Percentiles rank a stretch among this genome's conserved stretches.
Evolutionary conservation across 2,888 invertebrate species (phyloP).

Genomic region (Cremastinae sp.): DNA sequence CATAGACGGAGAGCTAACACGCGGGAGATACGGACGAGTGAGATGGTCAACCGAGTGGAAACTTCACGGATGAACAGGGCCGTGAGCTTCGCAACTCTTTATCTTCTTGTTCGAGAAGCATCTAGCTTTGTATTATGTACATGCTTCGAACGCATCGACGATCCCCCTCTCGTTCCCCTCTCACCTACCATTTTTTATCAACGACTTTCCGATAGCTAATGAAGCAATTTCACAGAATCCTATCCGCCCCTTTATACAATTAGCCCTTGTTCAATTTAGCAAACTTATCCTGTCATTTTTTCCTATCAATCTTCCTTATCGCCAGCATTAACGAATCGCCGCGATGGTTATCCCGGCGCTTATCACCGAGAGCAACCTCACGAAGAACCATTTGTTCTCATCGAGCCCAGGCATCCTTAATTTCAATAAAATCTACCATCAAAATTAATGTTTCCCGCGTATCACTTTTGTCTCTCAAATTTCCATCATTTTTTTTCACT

Average conservation of each 20-base stretch:
- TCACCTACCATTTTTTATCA: constrained; percentile 14
- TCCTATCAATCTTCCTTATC: constrained; percentile 25
- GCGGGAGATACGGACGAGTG: constrained; percentile 42
- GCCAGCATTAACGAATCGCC: too few relatives aligned
- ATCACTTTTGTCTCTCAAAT: too few relatives aligned
- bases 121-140: constrained; percentile 32
- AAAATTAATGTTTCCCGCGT: too few relatives aligned
- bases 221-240: constrained; percentile 8
- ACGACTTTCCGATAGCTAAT: constrained; percentile 24
- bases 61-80: constrained; percentile 68
- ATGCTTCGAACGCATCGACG: constrained; percentile 39
- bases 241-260: constrained; percentile 29
- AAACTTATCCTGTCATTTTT: constrained; percentile 25
- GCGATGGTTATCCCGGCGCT: too few relatives aligned
- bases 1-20: not conserved
- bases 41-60: constrained; percentile 68
- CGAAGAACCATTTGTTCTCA: constrained; percentile 8
- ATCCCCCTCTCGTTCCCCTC: constrained; percentile 31
- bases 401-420: constrained; percentile 1
- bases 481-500: too few relatives aligned
- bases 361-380: not conserved
- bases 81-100: constrained; percentile 37
- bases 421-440: too few relatives aligned
- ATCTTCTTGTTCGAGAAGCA: constrained; percentile 38
- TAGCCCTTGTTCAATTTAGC: constrained; percentile 29